Conservation (phyloP, 2,113 vertebrate genomes). For the Nothoprocta perdicaria region DNA sequence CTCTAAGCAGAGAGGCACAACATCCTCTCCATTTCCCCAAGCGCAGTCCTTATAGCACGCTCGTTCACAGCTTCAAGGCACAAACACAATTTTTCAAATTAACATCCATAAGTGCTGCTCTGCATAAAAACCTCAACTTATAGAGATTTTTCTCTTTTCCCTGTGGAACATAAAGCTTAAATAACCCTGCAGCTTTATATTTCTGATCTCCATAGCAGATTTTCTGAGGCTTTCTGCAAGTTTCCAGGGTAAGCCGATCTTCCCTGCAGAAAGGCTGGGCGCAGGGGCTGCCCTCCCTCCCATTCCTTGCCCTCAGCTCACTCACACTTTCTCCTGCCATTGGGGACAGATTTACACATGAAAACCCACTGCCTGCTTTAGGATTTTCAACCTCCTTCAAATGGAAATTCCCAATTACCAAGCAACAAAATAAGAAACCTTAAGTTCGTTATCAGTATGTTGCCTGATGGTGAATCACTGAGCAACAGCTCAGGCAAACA, state of each 20-base stretch:
- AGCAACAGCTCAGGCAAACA: rapidly evolving
- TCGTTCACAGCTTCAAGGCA: neutral
- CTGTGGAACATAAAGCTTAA: neutral
- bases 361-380: neutral
- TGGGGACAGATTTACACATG: neutral
- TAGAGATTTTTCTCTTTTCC: neutral
- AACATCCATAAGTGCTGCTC: constrained; percentile 19
- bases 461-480: neutral
- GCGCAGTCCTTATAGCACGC: neutral
- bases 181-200: neutral
- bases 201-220: neutral
- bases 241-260: neutral
- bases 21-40: neutral
- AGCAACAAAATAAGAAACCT: neutral
- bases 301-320: neutral
- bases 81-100: neutral
- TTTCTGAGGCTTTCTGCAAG: neutral
- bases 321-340: neutral
- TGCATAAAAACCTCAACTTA: neutral
- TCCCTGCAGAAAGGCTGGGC: neutral
- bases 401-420: neutral
- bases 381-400: neutral
- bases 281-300: neutral
- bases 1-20: neutral
- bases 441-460: neutral